These are phyloP conservation scores for Moxostoma hubbsi DNA, from an alignment of 2,797 vertebrate genomes.

Conservation along the genomic window DNA sequence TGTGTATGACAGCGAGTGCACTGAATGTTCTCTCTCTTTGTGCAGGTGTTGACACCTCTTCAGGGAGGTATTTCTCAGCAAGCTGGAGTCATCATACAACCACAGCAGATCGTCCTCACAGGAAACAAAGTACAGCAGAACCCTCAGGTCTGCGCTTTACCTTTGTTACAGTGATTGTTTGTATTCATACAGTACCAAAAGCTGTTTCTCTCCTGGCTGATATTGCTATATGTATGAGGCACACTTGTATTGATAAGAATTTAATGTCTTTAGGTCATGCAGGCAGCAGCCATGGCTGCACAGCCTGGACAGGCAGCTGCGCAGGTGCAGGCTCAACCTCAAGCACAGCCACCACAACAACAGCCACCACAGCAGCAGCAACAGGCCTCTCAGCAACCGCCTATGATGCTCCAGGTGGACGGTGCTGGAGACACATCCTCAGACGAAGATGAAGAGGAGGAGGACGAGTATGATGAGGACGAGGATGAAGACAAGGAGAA, in stretches of 20 bases:
- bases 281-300: slow-evolving; percentile 82
- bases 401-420: slow-evolving; percentile 94
- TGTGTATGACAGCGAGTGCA: neutral
- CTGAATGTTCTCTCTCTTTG: slow-evolving; percentile 6
- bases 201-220: neutral
- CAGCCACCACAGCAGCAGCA: slow-evolving; percentile 72
- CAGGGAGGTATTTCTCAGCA: slow-evolving; percentile 93
- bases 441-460: slow-evolving; percentile 96
- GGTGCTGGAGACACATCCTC: slow-evolving; percentile 95
- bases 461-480: slow-evolving; percentile 98
- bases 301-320: slow-evolving; percentile 81
- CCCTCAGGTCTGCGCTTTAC: slow-evolving; percentile 79
- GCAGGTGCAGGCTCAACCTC: slow-evolving; percentile 60
- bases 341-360: slow-evolving; percentile 58
- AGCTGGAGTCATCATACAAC: slow-evolving; percentile 97
- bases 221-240: neutral
- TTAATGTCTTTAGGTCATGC: slow-evolving; percentile 79
- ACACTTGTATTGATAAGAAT: neutral
- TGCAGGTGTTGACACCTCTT: slow-evolving; percentile 91
- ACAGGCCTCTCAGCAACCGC: slow-evolving; percentile 81
- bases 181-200: neutral
- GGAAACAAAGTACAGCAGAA: slow-evolving; percentile 89
- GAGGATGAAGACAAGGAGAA: slow-evolving; percentile 98
- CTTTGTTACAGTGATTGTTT: neutral
- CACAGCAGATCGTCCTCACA: slow-evolving; percentile 95